These are phyloP conservation scores for Drosophila acutilabella DNA, from an alignment of 2,888 invertebrate genomes.

Conservation along the genomic window DNA sequence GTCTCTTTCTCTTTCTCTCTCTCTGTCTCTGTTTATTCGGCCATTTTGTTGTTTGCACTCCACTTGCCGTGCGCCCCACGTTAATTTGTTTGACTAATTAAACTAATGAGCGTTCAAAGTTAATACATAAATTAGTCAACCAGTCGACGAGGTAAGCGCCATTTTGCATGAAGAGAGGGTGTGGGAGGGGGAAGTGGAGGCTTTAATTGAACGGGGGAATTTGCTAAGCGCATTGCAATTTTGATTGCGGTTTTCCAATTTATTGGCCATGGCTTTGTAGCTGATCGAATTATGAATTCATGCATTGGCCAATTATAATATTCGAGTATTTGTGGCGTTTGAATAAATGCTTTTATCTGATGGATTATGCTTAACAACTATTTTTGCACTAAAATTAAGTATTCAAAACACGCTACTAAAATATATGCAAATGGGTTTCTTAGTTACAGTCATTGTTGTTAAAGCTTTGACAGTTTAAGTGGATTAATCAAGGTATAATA, in stretches of 20 bases:
- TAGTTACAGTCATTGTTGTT: no score
- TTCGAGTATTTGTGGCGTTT: neutral
- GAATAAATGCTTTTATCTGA: neutral
- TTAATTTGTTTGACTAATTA: constrained; percentile 84
- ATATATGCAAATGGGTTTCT: no score
- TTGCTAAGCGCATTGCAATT: constrained; percentile 57
- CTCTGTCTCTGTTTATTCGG: constrained; percentile 65
- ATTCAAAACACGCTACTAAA: no score
- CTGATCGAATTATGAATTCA: constrained; percentile 25
- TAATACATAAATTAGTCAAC: constrained; percentile 81
- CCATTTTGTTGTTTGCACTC: constrained; percentile 79
- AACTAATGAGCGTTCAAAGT: constrained; percentile 85
- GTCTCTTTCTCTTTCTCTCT: neutral
- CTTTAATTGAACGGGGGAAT: constrained; percentile 10
- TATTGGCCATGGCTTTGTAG: constrained; percentile 37
- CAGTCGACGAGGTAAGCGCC: constrained; percentile 26
- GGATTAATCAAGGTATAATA: no score
- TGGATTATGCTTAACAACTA: neutral
- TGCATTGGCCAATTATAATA: constrained; percentile 8
- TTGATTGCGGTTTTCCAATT: constrained; percentile 57
- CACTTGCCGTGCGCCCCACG: constrained; percentile 77
- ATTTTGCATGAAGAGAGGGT: neutral
- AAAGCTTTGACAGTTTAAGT: no score
- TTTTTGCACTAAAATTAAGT: no score
- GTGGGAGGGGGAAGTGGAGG: no score